Evolutionary conservation across 2,888 invertebrate genomes (phyloP).

Genomic region (Hypselothyrea guttata): DNA sequence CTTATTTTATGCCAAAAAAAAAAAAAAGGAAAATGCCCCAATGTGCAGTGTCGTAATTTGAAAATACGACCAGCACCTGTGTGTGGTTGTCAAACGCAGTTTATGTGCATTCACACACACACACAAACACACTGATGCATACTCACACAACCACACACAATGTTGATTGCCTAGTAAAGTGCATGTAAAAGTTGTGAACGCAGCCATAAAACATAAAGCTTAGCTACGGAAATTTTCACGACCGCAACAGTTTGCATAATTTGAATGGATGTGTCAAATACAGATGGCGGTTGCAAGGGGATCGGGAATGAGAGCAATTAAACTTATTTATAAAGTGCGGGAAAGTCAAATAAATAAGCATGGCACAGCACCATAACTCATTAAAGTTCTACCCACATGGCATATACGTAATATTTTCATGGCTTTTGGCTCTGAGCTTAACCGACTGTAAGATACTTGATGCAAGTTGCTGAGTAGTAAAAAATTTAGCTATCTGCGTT

Average conservation of each 20-base stretch:
- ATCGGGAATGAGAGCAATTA: background rate
- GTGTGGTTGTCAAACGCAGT: conserved; percentile 24
- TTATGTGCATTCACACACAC: conserved; percentile 6
- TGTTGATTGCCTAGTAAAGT: conserved; percentile 36
- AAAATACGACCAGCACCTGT: conserved; percentile 40
- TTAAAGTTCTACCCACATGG: background rate
- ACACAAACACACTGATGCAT: background rate
- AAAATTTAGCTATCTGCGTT: too few species aligned
- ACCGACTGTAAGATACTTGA: background rate
- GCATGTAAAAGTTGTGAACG: conserved; percentile 10
- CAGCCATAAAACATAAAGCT: conserved; percentile 14
- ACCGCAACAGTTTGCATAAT: conserved; percentile 38
- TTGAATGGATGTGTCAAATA: conserved; percentile 2
- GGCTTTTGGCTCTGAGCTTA: background rate
- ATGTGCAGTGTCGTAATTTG: too few species aligned
- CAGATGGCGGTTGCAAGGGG: background rate
- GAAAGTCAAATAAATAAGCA: background rate
- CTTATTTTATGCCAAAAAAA: too few species aligned
- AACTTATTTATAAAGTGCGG: conserved; percentile 13
- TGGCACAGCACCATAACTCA: background rate
- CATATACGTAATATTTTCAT: background rate
- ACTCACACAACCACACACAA: background rate
- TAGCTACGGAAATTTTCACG: conserved; percentile 19
- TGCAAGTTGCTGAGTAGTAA: background rate
- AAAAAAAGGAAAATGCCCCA: too few species aligned